Percentiles rank a stretch among this genome's conserved stretches.
phyloP scores from a whole-genome alignment of 2,888 invertebrate genomes.

The Flabesymbios commensalis region DNA sequence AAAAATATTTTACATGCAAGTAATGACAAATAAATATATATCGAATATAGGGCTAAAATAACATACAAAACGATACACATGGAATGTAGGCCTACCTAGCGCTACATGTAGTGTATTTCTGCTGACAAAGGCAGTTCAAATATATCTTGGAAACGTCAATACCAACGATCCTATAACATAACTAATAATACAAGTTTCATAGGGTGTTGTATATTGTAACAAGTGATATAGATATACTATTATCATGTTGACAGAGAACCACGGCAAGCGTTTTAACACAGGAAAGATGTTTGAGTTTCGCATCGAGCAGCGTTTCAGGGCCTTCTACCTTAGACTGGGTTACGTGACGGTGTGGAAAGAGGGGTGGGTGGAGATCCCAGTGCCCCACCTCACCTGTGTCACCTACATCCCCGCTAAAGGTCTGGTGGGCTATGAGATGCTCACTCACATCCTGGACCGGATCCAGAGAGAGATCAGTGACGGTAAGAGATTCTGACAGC shows the following conservation, averaged over 20 bases:
- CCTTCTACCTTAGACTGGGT: conserved; percentile 18
- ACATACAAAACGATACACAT: too few relatives aligned
- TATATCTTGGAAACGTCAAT: too few relatives aligned
- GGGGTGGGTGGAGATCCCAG: background rate
- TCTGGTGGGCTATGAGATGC: conserved; percentile 7
- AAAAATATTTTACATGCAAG: too few relatives aligned
- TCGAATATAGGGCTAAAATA: too few relatives aligned
- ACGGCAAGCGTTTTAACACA: conserved; percentile 15
- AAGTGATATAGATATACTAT: background rate
- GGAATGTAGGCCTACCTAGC: too few relatives aligned
- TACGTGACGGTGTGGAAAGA: background rate
- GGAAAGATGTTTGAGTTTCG: conserved; percentile 16
- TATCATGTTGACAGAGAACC: conserved; percentile 7
- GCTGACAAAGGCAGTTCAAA: too few relatives aligned
- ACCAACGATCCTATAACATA: too few relatives aligned
- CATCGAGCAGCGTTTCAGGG: conserved; percentile 19
- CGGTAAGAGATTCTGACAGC: too few relatives aligned
- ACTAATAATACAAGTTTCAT: too few relatives aligned
- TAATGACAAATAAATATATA: too few relatives aligned
- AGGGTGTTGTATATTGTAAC: background rate
- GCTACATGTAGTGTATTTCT: too few relatives aligned
- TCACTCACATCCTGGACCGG: conserved; percentile 11
- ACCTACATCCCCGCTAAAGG: conserved; percentile 3
- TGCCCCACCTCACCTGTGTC: background rate
- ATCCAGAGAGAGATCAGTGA: too few relatives aligned